Percentiles rank a stretch among this genome's conserved stretches.
Evolutionary conservation across 2,888 invertebrate genomes (phyloP).

Genomic region (Taenaris catops): DNA sequence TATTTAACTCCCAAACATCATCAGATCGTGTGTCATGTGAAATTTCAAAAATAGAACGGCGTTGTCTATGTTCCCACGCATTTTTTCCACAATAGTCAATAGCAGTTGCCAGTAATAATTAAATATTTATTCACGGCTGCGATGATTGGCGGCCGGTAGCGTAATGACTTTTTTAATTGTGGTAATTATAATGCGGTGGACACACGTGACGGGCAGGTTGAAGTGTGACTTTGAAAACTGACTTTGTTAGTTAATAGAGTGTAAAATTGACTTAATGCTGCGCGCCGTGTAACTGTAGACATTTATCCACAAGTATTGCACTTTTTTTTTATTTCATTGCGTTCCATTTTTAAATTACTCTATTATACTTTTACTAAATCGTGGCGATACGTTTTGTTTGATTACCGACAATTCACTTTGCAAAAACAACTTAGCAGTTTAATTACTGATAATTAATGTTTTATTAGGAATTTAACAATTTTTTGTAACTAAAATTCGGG

Average conservation of each 20-base stretch:
- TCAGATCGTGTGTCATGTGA: too few species aligned
- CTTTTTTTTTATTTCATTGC: too few species aligned
- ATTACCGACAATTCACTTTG: too few species aligned
- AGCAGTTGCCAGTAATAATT: slow-evolving; percentile 30
- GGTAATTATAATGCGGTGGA: slow-evolving; percentile 33
- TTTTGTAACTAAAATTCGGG: too few species aligned
- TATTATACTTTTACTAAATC: too few species aligned
- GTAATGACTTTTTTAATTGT: slow-evolving; percentile 51
- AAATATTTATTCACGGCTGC: slow-evolving; percentile 37
- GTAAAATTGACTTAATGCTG: slow-evolving; percentile 9
- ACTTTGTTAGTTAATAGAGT: slow-evolving; percentile 17
- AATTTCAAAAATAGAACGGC: slow-evolving; percentile 13
- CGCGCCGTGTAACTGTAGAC: slow-evolving; percentile 1
- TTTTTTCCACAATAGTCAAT: slow-evolving; percentile 22
- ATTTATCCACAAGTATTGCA: too few species aligned
- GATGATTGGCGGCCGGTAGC: slow-evolving; percentile 39
- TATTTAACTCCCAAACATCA: too few species aligned
- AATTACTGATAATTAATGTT: too few species aligned
- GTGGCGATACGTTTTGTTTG: too few species aligned
- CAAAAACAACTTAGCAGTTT: too few species aligned
- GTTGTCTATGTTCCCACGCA: slow-evolving; percentile 25
- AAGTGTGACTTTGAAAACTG: slow-evolving; percentile 23
- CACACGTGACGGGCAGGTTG: slow-evolving; percentile 24
- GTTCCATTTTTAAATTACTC: too few species aligned
- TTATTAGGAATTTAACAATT: too few species aligned